Evolutionary conservation across 2,113 vertebrate species (phyloP).

Genomic region (Istiophorus platypterus): DNA sequence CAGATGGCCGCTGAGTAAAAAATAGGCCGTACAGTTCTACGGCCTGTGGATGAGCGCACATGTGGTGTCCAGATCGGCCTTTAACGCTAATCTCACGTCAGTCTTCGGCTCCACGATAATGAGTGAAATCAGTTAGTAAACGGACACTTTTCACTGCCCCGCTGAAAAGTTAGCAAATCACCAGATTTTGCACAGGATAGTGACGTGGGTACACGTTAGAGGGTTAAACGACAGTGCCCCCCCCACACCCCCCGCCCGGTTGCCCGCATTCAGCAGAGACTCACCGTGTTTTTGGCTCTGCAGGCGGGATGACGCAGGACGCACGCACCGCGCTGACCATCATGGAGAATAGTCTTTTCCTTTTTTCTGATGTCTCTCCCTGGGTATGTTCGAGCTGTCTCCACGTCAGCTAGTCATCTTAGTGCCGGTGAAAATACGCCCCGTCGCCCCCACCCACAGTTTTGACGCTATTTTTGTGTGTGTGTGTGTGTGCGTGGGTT

Average conservation of each 20-base stretch:
- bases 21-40: not conserved
- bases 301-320: slow-evolving; percentile 3
- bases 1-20: slow-evolving; percentile 37
- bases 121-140: slow-evolving; percentile 13
- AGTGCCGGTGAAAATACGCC: not conserved
- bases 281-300: slow-evolving; percentile 6
- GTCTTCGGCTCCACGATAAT: not conserved
- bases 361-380: not conserved
- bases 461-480: too few species aligned
- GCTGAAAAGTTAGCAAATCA: not conserved
- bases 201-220: not conserved
- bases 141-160: not conserved
- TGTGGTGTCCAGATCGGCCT: slow-evolving; percentile 25
- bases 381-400: not conserved
- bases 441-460: too few species aligned
- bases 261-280: not conserved
- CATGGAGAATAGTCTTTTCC: not conserved
- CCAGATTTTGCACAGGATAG: not conserved
- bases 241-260: too few species aligned
- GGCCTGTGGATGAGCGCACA: slow-evolving; percentile 34
- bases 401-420: not conserved
- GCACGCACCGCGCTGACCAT: not conserved
- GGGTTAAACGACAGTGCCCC: too few species aligned
- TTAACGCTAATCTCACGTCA: not conserved
- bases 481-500: not conserved